A percentile compares a stretch with the other conserved stretches of the same genome.
phyloP scores from a whole-genome alignment of 2,797 vertebrate genomes.

The Acanthopagrus latus region DNA sequence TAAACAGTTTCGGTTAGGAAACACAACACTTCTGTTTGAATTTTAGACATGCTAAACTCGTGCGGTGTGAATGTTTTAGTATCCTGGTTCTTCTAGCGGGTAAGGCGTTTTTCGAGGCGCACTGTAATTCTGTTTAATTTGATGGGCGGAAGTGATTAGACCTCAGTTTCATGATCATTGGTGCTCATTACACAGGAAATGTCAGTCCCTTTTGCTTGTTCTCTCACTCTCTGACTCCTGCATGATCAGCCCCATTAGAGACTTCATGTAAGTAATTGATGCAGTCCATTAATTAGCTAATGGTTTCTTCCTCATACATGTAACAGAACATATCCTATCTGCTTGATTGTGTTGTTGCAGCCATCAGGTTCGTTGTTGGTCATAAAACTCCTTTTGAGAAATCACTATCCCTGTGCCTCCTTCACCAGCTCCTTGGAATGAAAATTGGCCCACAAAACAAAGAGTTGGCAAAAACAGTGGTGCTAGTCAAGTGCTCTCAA shows the following conservation, averaged over 20 bases:
- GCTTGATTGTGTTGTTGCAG: not conserved
- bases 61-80: constrained; percentile 48
- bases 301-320: not conserved
- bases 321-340: not conserved
- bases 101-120: constrained; percentile 58
- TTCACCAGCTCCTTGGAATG: constrained; percentile 41
- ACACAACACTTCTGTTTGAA: constrained; percentile 10
- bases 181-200: constrained; percentile 67
- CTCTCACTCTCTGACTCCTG: constrained; percentile 25
- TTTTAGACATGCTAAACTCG: constrained; percentile 38
- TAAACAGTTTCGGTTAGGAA: constrained; percentile 36
- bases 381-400: constrained; percentile 33
- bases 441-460: constrained; percentile 56
- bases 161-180: constrained; percentile 64
- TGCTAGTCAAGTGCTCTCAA: constrained; percentile 66
- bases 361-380: constrained; percentile 34
- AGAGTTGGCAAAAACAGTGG: constrained; percentile 49
- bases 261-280: constrained; percentile 26
- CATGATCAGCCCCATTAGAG: constrained; percentile 8
- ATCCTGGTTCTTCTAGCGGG: constrained; percentile 43
- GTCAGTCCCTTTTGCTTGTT: constrained; percentile 43
- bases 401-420: not conserved
- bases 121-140: constrained; percentile 77
- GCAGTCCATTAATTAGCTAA: constrained; percentile 19
- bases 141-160: constrained; percentile 69